These are phyloP conservation scores for Rotaria magnacalcarata DNA, from an alignment of 2,888 invertebrate species.

Conservation along the genomic window DNA sequence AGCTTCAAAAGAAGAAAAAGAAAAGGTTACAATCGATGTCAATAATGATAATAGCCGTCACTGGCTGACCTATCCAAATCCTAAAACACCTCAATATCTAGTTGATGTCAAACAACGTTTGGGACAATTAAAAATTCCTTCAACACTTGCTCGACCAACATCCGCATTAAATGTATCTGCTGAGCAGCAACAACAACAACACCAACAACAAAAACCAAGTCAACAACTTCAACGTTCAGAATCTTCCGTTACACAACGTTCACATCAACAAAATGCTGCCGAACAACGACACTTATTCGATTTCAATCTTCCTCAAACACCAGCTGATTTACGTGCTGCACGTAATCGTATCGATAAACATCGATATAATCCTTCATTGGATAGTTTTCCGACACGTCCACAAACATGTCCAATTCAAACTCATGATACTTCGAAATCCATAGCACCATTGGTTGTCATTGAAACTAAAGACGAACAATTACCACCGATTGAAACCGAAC, in stretches of 20 bases:
- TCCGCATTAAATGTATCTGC: background rate
- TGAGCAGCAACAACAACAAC: background rate
- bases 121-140: background rate
- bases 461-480: slow-evolving; percentile 6
- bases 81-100: background rate
- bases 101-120: slow-evolving; percentile 18
- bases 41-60: background rate
- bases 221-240: background rate
- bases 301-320: background rate
- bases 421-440: background rate
- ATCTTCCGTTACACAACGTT: background rate
- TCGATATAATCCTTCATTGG: slow-evolving; percentile 22
- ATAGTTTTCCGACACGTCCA: background rate
- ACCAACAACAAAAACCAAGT: background rate
- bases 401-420: background rate
- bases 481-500: background rate
- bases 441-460: background rate
- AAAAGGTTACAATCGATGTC: background rate
- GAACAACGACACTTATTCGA: background rate
- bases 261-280: background rate
- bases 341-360: slow-evolving; percentile 22
- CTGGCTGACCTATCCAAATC: slow-evolving; percentile 27
- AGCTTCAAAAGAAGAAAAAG: background rate
- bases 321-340: background rate
- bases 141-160: background rate